Evolutionary conservation across 2,797 vertebrate genomes (phyloP).

Genomic region (Iguana delicatissima): DNA sequence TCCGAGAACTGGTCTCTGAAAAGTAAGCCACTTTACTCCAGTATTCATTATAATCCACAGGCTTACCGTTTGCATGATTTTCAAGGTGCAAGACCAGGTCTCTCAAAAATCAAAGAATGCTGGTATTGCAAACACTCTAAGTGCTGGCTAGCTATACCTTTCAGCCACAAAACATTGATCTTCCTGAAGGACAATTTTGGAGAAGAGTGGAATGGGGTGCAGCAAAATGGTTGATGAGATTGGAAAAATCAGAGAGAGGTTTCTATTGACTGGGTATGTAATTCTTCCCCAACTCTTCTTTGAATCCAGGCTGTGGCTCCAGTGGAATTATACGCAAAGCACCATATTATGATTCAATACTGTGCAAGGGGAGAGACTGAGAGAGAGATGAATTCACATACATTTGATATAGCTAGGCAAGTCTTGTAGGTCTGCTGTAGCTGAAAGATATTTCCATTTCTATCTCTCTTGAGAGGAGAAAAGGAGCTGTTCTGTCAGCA

Average conservation of each 20-base stretch:
- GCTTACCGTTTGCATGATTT: no score
- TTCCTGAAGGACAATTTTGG: neutral
- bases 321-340: neutral
- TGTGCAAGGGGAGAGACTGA: neutral
- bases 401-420: neutral
- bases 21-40: no score
- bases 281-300: neutral
- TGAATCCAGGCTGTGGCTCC: neutral
- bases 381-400: neutral
- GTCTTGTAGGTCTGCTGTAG: conserved; percentile 2
- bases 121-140: neutral
- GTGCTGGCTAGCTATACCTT: neutral
- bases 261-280: neutral
- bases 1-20: no score
- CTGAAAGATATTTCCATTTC: conserved; percentile 39
- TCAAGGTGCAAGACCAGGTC: neutral
- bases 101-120: neutral
- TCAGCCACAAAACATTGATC: neutral
- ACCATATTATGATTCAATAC: neutral
- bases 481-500: neutral
- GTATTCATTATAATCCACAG: neutral
- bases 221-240: no score
- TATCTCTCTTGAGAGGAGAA: neutral
- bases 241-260: no score
- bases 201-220: no score